Conservation (phyloP, 1,140 invertebrate genomes). For the Mamestra configurata region DNA sequence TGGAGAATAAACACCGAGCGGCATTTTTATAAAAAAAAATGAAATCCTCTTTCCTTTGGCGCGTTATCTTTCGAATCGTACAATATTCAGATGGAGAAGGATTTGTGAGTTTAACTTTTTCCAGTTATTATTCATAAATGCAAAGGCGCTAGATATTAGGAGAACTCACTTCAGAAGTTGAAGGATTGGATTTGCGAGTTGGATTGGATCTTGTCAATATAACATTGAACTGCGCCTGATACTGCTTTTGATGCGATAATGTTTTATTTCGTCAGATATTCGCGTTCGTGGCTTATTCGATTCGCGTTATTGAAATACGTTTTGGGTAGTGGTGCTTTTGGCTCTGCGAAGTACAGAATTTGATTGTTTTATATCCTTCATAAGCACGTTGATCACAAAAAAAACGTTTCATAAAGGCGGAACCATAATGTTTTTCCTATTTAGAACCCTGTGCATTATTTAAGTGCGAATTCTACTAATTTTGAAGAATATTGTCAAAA, state of each 20-base stretch:
- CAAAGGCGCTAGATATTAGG: conserved; percentile 79
- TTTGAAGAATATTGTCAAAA: no score
- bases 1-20: conserved; percentile 58
- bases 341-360: no score
- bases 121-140: conserved; percentile 86
- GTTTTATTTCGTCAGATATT: conserved; percentile 30
- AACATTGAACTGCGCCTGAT: conserved; percentile 58
- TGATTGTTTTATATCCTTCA: no score
- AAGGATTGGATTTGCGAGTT: conserved; percentile 73
- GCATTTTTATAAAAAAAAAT: conserved; percentile 50
- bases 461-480: no score
- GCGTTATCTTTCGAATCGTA: conserved; percentile 74
- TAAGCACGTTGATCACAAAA: no score
- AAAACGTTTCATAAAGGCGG: no score
- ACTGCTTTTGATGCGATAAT: conserved; percentile 52
- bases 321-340: no score
- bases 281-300: conserved; percentile 29
- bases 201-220: conserved; percentile 70
- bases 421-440: no score
- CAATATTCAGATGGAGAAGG: conserved; percentile 75
- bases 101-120: conserved; percentile 82
- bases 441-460: no score
- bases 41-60: conserved; percentile 59
- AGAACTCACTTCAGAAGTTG: conserved; percentile 73
- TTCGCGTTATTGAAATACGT: conserved; percentile 7